Conservation (phyloP, 2,797 vertebrate genomes). For the Cygnus olor region DNA sequence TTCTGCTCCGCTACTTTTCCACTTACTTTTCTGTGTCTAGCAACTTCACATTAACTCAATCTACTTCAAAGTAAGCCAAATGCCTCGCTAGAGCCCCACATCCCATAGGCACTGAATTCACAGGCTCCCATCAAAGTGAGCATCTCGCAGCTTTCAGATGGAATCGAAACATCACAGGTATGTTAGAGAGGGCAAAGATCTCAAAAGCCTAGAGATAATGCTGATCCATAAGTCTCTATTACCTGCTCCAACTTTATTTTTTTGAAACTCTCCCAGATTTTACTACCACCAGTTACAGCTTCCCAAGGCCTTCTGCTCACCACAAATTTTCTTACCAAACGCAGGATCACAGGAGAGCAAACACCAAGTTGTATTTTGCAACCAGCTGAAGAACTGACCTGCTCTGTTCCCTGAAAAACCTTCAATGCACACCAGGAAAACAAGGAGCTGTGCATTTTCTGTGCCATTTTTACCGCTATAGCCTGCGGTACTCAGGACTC, state of each 20-base stretch:
- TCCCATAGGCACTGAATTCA: neutral
- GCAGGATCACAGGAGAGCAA: conserved; percentile 27
- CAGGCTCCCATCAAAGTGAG: neutral
- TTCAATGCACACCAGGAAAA: neutral
- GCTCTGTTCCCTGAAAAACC: neutral
- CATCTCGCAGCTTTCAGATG: neutral
- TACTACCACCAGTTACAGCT: neutral
- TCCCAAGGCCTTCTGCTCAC: conserved; percentile 22
- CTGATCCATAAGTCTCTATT: neutral
- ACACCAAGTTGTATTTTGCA: neutral
- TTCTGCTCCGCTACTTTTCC: neutral
- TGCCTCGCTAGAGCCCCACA: neutral
- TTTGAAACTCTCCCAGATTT: neutral
- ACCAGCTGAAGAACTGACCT: conserved; percentile 17
- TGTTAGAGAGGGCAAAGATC: neutral
- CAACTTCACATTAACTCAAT: neutral
- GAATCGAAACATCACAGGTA: neutral
- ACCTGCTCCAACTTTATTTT: neutral
- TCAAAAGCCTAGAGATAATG: neutral
- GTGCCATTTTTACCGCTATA: neutral
- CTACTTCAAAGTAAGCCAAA: neutral
- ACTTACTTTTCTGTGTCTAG: accelerated
- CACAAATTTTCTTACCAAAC: conserved; percentile 18
- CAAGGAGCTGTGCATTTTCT: neutral
- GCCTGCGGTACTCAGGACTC: too few relatives aligned